Percentiles rank a stretch among this genome's conserved stretches.
Conservation (phyloP, 1,140 invertebrate genomes). For the Zaprionus ornatus region DNA sequence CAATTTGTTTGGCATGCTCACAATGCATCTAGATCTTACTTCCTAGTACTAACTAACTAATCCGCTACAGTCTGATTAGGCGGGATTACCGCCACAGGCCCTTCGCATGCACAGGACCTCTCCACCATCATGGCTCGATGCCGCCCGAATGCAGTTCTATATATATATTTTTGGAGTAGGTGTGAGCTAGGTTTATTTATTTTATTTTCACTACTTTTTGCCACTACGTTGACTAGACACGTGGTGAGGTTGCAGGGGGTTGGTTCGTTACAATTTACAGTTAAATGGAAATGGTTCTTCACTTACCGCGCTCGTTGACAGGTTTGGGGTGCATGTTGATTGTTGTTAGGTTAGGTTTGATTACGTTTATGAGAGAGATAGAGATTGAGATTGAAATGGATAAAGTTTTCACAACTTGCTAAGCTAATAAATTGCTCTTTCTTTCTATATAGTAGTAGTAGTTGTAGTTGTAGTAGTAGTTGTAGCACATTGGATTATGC, state of each 20-base stretch:
- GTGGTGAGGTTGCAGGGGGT: slow-evolving; percentile 31
- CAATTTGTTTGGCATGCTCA: slow-evolving; percentile 64
- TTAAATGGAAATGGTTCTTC: slow-evolving; percentile 63
- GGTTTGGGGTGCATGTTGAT: slow-evolving; percentile 66
- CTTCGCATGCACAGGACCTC: slow-evolving; percentile 34
- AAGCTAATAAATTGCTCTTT: slow-evolving; percentile 33
- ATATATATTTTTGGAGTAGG: neutral
- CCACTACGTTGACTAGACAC: slow-evolving; percentile 60
- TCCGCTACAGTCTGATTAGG: slow-evolving; percentile 50
- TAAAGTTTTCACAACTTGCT: slow-evolving; percentile 40
- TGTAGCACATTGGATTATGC: neutral
- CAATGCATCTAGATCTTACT: slow-evolving; percentile 63
- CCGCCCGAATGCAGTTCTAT: slow-evolving; percentile 53
- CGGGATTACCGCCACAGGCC: slow-evolving; percentile 2
- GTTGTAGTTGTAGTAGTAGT: neutral
- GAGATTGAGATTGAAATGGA: slow-evolving; percentile 43
- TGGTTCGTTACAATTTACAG: slow-evolving; percentile 35
- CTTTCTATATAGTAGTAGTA: slow-evolving; percentile 19
- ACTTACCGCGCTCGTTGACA: slow-evolving; percentile 75
- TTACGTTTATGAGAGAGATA: slow-evolving; percentile 57
- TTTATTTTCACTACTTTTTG: slow-evolving; percentile 30
- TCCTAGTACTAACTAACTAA: slow-evolving; percentile 49
- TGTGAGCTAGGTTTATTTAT: slow-evolving; percentile 18
- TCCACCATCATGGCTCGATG: slow-evolving; percentile 23
- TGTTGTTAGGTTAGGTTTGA: slow-evolving; percentile 50